Percentiles rank a stretch among this genome's conserved stretches.
Evolutionary conservation across 2,888 invertebrate species (phyloP).

Genomic region (Vesta saturnalis): DNA sequence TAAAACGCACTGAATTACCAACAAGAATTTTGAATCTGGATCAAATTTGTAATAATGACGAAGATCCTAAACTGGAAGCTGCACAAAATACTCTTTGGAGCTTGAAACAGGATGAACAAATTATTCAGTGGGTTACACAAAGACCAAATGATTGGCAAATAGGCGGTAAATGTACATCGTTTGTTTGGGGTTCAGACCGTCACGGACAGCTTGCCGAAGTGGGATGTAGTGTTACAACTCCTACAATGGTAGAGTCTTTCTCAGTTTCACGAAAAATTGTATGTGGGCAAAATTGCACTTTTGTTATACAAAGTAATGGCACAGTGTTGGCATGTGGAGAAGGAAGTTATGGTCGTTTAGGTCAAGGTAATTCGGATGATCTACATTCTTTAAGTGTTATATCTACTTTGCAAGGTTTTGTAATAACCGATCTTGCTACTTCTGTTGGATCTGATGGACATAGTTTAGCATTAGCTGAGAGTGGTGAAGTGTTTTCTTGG

Average conservation of each 20-base stretch:
- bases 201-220: slow-evolving; percentile 71
- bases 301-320: slow-evolving; percentile 70
- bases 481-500: slow-evolving; percentile 74
- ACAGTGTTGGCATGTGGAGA: slow-evolving; percentile 72
- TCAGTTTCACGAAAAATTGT: slow-evolving; percentile 67
- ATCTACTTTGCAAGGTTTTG: slow-evolving; percentile 71
- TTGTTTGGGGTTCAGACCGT: slow-evolving; percentile 71
- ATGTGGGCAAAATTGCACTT: slow-evolving; percentile 74
- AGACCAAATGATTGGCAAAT: slow-evolving; percentile 73
- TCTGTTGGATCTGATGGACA: slow-evolving; percentile 74
- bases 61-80: slow-evolving; percentile 46
- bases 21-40: slow-evolving; percentile 56
- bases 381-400: slow-evolving; percentile 68
- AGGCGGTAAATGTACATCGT: slow-evolving; percentile 70
- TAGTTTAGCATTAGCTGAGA: slow-evolving; percentile 71
- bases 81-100: slow-evolving; percentile 67
- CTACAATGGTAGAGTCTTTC: slow-evolving; percentile 63
- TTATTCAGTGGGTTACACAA: slow-evolving; percentile 70
- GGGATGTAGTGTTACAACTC: slow-evolving; percentile 61
- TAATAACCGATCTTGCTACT: slow-evolving; percentile 70
- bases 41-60: slow-evolving; percentile 13
- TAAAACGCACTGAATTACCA: slow-evolving; percentile 63
- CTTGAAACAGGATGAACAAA: slow-evolving; percentile 68
- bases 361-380: slow-evolving; percentile 73
- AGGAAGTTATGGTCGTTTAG: slow-evolving; percentile 71